These are phyloP conservation scores for Todiramphus chloris DNA, from an alignment of 2,113 vertebrate genomes.

Conservation along the genomic window DNA sequence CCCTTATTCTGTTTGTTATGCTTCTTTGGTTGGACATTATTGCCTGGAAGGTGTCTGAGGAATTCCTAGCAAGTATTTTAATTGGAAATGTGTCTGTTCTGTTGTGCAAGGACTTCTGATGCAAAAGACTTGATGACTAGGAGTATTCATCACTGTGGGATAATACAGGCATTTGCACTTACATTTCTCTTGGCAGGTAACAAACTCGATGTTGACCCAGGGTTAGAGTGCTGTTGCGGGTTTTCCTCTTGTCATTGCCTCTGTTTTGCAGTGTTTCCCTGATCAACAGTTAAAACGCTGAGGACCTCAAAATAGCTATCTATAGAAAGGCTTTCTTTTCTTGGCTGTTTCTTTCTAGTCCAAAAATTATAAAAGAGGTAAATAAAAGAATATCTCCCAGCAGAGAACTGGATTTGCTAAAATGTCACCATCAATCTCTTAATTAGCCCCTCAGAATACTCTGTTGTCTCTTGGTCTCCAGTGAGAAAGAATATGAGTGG, in stretches of 20 bases:
- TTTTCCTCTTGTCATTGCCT: neutral
- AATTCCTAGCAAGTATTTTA: neutral
- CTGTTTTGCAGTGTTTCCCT: neutral
- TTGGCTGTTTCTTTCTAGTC: neutral
- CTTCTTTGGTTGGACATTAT: neutral
- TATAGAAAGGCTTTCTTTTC: neutral
- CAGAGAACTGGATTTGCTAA: neutral
- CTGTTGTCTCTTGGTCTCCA: neutral
- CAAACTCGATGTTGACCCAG: neutral
- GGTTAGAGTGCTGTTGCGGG: neutral
- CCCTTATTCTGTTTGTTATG: neutral
- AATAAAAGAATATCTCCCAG: neutral
- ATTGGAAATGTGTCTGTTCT: neutral
- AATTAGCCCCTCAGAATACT: conserved; percentile 2
- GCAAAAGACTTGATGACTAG: neutral
- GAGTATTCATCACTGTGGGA: neutral
- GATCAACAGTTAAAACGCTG: neutral
- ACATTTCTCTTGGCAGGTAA: neutral
- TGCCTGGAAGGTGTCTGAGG: neutral
- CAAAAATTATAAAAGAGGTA: neutral
- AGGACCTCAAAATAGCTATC: neutral
- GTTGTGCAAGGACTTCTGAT: neutral
- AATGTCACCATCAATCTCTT: conserved; percentile 5
- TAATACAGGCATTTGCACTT: neutral
- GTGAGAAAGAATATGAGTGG: neutral